Evolutionary conservation across 2,888 invertebrate species (phyloP), one percentile per base, ranked within the genome.

Genomic region (Portevinia maculata): DNA sequence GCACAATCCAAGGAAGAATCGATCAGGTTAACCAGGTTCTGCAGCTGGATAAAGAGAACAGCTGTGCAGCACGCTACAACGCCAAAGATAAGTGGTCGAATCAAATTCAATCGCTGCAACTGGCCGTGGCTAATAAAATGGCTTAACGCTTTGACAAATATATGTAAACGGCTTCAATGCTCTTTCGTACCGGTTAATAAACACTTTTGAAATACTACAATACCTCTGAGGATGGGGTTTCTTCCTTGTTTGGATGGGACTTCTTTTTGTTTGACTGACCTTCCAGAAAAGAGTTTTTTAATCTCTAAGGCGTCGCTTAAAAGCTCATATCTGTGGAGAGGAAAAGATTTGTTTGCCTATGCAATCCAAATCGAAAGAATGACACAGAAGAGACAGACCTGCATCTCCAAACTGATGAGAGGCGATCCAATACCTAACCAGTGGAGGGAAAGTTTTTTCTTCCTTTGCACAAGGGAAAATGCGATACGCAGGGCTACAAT

Each of bases 21-120:
- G 96, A 96, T 92, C 99, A 99, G 92, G 97, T 98, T 83, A 96
- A 98, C 91, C 96, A 97, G 86, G 98, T 99, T 75, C 92, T 99
- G 86, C 97, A 98, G 91, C 92, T 99, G 89, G 94, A 95, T 89
- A 93, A 94, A 87, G 94, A 95, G 85, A 94, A 95, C 60, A 93
- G 95, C 85, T 95, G 96, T 88, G 96, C 96, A 57, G 95, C 96
- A 57, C 94, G 98, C 78, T 98, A 98, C 91, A 93, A 93, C 88
- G 98, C 98, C 52, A 93, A 99, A 88, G 98, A 99, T 91, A 97
- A 97, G 92, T 99, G 98, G 98, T 97, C 98, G 79, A 94, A 95
- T 90, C 98, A 98, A 92, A 93, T 99, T 85, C 93, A 95, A 86
- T 94, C 95, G 52, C 93, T 99, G 87, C 98, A 99, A 90, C 93